phyloP scores from a whole-genome alignment of 2,888 invertebrate species.

The Nymphalis c-album region DNA sequence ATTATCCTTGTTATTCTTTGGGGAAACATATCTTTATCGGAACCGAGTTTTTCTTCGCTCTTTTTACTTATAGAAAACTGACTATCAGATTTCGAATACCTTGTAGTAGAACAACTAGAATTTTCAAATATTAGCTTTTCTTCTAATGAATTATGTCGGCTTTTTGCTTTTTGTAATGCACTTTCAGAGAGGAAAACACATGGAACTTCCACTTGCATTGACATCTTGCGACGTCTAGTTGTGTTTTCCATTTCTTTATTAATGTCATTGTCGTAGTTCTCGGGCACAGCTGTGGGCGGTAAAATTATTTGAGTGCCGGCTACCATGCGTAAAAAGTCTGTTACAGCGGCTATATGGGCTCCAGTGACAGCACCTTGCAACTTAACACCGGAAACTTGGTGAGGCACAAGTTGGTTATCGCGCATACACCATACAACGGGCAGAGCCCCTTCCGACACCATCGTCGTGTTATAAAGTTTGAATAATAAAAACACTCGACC shows the following conservation, averaged over 20 bases:
- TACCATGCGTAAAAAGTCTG: constrained; percentile 84
- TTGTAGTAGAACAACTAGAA: constrained; percentile 46
- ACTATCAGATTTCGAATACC: constrained; percentile 29
- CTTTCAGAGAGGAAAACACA: constrained; percentile 79
- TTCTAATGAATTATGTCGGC: constrained; percentile 72
- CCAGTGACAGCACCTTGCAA: constrained; percentile 84
- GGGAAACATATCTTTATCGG: constrained; percentile 56
- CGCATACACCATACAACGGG: constrained; percentile 86
- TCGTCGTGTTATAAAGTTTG: constrained; percentile 55
- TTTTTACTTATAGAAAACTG: constrained; percentile 30
- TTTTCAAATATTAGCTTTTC: constrained; percentile 70
- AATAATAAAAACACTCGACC: constrained; percentile 31
- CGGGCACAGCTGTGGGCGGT: constrained; percentile 69
- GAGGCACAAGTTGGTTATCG: constrained; percentile 85
- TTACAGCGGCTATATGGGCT: constrained; percentile 84
- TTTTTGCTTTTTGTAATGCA: constrained; percentile 73
- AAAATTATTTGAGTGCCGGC: constrained; percentile 84
- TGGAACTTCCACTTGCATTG: constrained; percentile 79
- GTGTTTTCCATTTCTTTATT: constrained; percentile 72
- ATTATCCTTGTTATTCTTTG: constrained; percentile 76
- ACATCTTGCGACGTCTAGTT: constrained; percentile 73
- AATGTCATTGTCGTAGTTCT: constrained; percentile 70
- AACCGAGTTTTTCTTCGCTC: constrained; percentile 47
- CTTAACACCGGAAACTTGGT: constrained; percentile 84
- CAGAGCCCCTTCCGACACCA: constrained; percentile 83